Conservation (phyloP, 1,140 invertebrate genomes). For the Panulirus ornatus region DNA sequence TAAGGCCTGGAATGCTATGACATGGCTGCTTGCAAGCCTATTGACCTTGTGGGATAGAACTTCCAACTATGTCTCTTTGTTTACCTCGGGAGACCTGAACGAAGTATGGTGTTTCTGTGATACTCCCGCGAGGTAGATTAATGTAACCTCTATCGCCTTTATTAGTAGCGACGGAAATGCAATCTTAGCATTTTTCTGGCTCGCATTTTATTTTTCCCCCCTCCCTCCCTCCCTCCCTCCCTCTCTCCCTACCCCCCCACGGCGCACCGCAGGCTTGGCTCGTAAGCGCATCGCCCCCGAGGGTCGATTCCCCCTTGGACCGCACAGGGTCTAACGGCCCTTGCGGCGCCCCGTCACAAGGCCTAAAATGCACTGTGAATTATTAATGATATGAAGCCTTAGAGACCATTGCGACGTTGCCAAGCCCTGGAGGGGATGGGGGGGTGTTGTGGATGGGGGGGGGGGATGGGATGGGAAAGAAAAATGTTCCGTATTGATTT, state of each 20-base stretch:
- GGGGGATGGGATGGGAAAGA: slow-evolving; percentile 39
- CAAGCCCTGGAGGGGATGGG: too few relatives aligned
- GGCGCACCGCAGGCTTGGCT: slow-evolving; percentile 32
- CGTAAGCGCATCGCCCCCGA: slow-evolving; percentile 61
- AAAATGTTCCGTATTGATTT: slow-evolving; percentile 65
- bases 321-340: slow-evolving; percentile 32
- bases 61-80: not conserved
- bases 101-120: not conserved
- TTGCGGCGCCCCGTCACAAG: slow-evolving; percentile 16
- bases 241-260: not conserved
- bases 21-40: slow-evolving; percentile 9
- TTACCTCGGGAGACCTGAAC: not conserved
- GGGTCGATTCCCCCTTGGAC: slow-evolving; percentile 58
- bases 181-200: slow-evolving; percentile 5
- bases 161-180: slow-evolving; percentile 35
- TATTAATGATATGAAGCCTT: slow-evolving; percentile 63
- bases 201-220: slow-evolving; percentile 23
- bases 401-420: slow-evolving; percentile 56
- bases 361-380: slow-evolving; percentile 61
- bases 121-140: not conserved
- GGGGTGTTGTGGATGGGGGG: too few relatives aligned
- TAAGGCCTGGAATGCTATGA: slow-evolving; percentile 19
- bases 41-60: slow-evolving; percentile 33
- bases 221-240: not conserved
- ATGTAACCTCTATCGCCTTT: not conserved